Evolutionary conservation across 2,113 vertebrate genomes (phyloP).

Genomic region (Poecile atricapillus): DNA sequence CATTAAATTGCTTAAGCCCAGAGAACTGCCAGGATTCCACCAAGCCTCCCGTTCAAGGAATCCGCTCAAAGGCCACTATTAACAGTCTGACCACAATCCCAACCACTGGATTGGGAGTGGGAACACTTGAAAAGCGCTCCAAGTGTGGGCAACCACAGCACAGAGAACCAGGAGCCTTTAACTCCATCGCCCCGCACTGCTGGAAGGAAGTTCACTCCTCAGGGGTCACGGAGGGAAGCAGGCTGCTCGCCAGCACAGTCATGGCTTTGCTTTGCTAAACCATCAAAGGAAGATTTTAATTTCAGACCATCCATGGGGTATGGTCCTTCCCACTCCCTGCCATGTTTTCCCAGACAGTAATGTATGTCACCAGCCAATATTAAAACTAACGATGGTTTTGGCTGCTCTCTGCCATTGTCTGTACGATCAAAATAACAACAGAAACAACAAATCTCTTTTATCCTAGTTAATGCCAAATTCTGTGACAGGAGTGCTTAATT

Average conservation of each 20-base stretch:
- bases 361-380: neutral
- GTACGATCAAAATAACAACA: neutral
- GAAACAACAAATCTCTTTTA: neutral
- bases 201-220: neutral
- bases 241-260: neutral
- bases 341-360: neutral
- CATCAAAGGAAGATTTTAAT: neutral
- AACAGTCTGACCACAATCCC: neutral
- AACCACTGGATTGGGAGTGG: neutral
- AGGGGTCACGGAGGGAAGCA: neutral
- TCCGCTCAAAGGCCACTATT: neutral
- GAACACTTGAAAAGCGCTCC: neutral
- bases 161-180: neutral
- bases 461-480: neutral
- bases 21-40: neutral
- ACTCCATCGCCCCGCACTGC: fast-evolving
- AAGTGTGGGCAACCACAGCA: neutral
- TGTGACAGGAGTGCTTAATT: neutral
- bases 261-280: neutral
- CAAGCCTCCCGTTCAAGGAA: neutral
- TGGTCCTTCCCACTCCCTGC: neutral
- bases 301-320: neutral
- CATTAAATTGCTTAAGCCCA: neutral
- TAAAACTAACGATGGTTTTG: neutral
- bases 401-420: neutral